phyloP scores from a whole-genome alignment of 1,140 invertebrate genomes.

The Neodiprion lecontei region DNA sequence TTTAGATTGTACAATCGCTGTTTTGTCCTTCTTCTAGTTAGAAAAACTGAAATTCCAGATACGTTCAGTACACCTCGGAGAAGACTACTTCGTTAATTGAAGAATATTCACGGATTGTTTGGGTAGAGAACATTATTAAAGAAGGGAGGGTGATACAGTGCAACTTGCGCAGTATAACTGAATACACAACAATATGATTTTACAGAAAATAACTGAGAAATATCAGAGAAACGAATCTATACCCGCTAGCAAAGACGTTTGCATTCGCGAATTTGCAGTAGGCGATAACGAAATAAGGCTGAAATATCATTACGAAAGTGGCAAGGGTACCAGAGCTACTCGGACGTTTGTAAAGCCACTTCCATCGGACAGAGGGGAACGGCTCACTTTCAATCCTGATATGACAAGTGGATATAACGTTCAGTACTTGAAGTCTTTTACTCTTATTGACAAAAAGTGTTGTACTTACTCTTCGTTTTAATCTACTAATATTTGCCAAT shows the following conservation, averaged over 20 bases:
- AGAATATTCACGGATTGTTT: not conserved
- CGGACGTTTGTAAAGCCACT: constrained; percentile 72
- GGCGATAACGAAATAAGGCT: constrained; percentile 69
- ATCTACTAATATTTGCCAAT: not conserved
- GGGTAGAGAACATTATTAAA: not conserved
- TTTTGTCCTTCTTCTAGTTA: too few species aligned
- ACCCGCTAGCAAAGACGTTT: constrained; percentile 67
- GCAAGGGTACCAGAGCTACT: constrained; percentile 71
- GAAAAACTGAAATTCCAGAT: not conserved
- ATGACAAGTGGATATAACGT: constrained; percentile 71
- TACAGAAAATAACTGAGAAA: constrained; percentile 68
- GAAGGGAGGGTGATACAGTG: too few species aligned
- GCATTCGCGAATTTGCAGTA: constrained; percentile 69
- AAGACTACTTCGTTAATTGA: not conserved
- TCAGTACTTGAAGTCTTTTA: constrained; percentile 13
- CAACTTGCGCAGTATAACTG: not conserved
- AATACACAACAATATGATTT: constrained; percentile 23
- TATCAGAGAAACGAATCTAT: constrained; percentile 65
- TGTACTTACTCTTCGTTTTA: not conserved
- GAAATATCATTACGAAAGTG: constrained; percentile 73
- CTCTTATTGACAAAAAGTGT: too few species aligned
- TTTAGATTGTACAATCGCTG: too few species aligned
- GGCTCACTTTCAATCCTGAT: constrained; percentile 67
- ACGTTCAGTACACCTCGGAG: not conserved
- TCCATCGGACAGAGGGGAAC: constrained; percentile 69